Evolutionary conservation across 64 coral and sea anemone species (phyloP).

Genomic region (Actinia equina): DNA sequence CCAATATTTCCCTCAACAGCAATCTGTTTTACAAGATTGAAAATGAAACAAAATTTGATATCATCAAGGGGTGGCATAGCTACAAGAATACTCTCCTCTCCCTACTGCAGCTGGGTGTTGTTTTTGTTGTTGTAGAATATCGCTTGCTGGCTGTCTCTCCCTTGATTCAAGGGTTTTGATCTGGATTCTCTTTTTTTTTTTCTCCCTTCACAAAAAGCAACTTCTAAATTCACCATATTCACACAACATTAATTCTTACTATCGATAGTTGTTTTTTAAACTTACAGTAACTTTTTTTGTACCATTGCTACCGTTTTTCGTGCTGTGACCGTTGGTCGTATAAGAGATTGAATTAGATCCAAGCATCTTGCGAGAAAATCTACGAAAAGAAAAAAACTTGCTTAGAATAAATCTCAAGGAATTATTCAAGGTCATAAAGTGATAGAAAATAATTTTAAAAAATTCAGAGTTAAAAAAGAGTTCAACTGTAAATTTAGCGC

Average conservation of each 20-base stretch:
- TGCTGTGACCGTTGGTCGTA: not conserved
- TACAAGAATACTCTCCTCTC: not conserved
- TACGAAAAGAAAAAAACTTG: not conserved
- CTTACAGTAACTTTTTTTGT: not conserved
- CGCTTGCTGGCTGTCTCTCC: no score
- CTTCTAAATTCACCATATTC: no score
- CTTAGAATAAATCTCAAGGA: not conserved
- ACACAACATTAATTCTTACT: no score
- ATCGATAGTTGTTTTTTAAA: no score
- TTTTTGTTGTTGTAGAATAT: no score
- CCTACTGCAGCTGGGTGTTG: no score
- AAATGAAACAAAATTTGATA: not conserved
- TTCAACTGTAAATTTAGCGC: not conserved
- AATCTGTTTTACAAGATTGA: constrained; percentile 42
- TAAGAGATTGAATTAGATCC: not conserved
- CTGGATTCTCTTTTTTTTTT: no score
- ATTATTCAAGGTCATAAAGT: not conserved
- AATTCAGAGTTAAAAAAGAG: no score
- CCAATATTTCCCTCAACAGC: constrained; percentile 96
- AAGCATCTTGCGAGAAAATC: constrained; percentile 20
- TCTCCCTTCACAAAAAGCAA: no score
- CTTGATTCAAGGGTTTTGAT: no score
- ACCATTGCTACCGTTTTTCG: not conserved
- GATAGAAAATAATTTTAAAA: not conserved
- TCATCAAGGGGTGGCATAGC: not conserved